Conservation (phyloP, 2,113 vertebrate species). For the Glaucidium brasilianum region DNA sequence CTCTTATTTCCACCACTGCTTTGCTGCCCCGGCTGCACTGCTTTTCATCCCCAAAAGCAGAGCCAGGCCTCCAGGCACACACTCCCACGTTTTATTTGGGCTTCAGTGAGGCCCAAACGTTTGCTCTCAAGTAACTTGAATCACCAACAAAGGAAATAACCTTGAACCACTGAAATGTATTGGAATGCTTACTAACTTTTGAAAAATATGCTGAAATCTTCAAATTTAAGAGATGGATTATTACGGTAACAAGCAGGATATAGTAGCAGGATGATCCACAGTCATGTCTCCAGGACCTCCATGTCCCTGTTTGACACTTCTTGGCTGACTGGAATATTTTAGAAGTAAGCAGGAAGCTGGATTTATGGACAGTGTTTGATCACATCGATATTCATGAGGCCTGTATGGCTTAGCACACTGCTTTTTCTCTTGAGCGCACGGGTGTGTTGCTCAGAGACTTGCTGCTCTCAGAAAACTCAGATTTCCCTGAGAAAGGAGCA, state of each 20-base stretch:
- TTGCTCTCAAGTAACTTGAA: background rate
- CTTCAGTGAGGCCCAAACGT: background rate
- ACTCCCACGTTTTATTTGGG: accelerated
- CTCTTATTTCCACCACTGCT: background rate
- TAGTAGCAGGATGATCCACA: background rate
- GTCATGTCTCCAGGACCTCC: background rate
- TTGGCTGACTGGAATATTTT: background rate
- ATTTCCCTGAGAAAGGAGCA: background rate
- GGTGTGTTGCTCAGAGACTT: background rate
- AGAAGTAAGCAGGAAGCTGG: background rate
- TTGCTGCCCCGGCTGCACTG: background rate
- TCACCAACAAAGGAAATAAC: background rate
- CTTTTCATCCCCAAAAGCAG: accelerated
- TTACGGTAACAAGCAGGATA: background rate
- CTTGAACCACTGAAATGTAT: background rate
- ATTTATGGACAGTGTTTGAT: background rate
- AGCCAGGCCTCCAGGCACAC: background rate
- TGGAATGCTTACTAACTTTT: background rate
- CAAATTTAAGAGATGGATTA: background rate
- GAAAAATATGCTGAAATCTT: background rate
- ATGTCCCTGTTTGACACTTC: background rate
- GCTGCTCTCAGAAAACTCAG: background rate
- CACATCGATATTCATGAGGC: accelerated
- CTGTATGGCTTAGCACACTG: background rate
- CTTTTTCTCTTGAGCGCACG: background rate